phyloP scores from a whole-genome alignment of 2,113 vertebrate genomes.

The Malaclemys terrapin region DNA sequence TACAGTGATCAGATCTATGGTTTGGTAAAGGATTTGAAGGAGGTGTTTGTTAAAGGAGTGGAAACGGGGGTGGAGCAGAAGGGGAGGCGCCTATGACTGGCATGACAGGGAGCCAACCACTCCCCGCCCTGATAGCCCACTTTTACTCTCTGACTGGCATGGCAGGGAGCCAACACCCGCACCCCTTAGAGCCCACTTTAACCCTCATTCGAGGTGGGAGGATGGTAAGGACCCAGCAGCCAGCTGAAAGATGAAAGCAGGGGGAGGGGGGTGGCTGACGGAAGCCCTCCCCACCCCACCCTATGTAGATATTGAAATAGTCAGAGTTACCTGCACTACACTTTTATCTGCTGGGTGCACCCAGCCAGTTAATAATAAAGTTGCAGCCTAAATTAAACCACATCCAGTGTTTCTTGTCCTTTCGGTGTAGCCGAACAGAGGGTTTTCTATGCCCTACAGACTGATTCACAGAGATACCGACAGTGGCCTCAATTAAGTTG shows the following conservation, averaged over 20 bases:
- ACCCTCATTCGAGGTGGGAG: neutral
- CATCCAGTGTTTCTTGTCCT: neutral
- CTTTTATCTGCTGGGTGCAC: neutral
- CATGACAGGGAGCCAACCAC: too few species aligned
- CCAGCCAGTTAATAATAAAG: neutral
- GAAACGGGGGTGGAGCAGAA: too few species aligned
- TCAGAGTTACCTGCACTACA: neutral
- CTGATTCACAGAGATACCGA: neutral
- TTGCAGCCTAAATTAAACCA: neutral
- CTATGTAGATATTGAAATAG: neutral
- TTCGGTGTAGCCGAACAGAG: neutral
- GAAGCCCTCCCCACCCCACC: neutral
- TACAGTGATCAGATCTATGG: too few species aligned
- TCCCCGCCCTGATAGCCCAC: too few species aligned
- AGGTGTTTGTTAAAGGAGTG: too few species aligned
- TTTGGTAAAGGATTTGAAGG: too few species aligned
- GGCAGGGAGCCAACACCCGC: neutral
- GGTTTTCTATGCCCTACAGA: neutral
- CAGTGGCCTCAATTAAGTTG: neutral
- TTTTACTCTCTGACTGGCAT: neutral
- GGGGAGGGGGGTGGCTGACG: neutral
- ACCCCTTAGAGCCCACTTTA: neutral
- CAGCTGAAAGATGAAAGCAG: neutral
- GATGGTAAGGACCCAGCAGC: neutral
- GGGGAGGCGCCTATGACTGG: too few species aligned